A percentile compares a stretch with the other conserved stretches of the same genome.
These are phyloP conservation scores for Rana temporaria DNA, from an alignment of 2,113 vertebrate species.

Conservation along the genomic window DNA sequence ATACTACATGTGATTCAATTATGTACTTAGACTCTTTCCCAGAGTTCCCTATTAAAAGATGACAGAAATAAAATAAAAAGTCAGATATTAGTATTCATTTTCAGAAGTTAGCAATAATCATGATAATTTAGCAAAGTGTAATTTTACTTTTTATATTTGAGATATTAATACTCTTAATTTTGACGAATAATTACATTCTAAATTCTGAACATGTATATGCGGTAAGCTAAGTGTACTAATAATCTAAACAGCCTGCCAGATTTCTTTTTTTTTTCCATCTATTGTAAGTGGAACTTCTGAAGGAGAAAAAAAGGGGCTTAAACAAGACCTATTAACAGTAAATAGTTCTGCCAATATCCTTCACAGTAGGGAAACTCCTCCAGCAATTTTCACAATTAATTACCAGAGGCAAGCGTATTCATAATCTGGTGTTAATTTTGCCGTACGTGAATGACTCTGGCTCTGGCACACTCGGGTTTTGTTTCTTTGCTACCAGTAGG, in stretches of 20 bases:
- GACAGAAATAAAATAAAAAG: too few species aligned
- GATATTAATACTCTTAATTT: too few species aligned
- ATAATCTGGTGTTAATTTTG: slow-evolving; percentile 83
- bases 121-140: too few species aligned
- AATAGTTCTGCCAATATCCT: slow-evolving; percentile 77
- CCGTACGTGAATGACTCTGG: slow-evolving; percentile 69
- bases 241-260: slow-evolving; percentile 60
- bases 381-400: slow-evolving; percentile 72
- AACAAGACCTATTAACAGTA: slow-evolving; percentile 78
- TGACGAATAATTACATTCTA: too few species aligned
- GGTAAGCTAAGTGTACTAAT: slow-evolving; percentile 54
- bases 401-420: slow-evolving; percentile 75
- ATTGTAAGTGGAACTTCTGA: slow-evolving; percentile 68
- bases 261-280: slow-evolving; percentile 55
- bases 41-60: too few species aligned
- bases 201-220: slow-evolving; percentile 3
- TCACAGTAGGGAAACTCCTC: slow-evolving; percentile 73
- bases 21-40: too few species aligned
- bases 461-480: slow-evolving; percentile 67
- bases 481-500: slow-evolving; percentile 67
- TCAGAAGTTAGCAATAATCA: too few species aligned
- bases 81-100: too few species aligned
- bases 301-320: slow-evolving; percentile 71
- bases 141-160: too few species aligned
- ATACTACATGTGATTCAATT: too few species aligned